Evolutionary conservation across 64 coral and sea anemone genomes (phyloP).

Genomic region (Hydrozoanthus tunicans): DNA sequence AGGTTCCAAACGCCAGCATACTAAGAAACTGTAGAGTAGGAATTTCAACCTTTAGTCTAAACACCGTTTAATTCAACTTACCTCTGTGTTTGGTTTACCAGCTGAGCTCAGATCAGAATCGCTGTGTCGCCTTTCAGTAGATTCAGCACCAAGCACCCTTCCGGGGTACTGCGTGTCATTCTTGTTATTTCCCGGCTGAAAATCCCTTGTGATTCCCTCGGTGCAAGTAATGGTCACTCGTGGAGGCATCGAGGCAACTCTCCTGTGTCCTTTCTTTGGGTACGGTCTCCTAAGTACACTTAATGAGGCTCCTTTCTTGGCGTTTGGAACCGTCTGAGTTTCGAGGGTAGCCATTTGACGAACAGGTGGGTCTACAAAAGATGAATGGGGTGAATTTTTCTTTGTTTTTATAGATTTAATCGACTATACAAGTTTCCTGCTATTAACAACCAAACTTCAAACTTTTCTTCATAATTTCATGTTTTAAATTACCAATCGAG

Average conservation of each 20-base stretch:
- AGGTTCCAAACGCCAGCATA: too few relatives aligned
- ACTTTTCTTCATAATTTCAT: too few relatives aligned
- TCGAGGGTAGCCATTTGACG: background rate
- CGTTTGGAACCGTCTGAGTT: too few relatives aligned
- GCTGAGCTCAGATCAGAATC: slow-evolving; percentile 14
- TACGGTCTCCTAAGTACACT: background rate
- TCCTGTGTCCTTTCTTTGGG: slow-evolving; percentile 30
- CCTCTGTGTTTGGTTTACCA: background rate
- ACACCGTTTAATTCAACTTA: background rate
- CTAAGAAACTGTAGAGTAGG: too few relatives aligned
- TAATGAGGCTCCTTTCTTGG: slow-evolving; percentile 25
- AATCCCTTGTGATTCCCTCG: background rate
- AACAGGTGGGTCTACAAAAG: background rate
- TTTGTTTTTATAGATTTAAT: background rate
- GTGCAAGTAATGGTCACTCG: slow-evolving; percentile 32
- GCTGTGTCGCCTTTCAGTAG: background rate
- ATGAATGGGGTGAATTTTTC: background rate
- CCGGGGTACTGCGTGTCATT: background rate
- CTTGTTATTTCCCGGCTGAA: background rate
- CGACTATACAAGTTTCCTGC: background rate
- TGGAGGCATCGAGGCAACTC: slow-evolving; percentile 43
- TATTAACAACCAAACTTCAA: background rate
- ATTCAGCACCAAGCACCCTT: background rate
- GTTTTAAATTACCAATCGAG: too few relatives aligned
- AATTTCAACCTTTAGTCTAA: too few relatives aligned